Evolutionary conservation across 2,888 invertebrate species (phyloP).

Genomic region (Liodrosophila aerea): DNA sequence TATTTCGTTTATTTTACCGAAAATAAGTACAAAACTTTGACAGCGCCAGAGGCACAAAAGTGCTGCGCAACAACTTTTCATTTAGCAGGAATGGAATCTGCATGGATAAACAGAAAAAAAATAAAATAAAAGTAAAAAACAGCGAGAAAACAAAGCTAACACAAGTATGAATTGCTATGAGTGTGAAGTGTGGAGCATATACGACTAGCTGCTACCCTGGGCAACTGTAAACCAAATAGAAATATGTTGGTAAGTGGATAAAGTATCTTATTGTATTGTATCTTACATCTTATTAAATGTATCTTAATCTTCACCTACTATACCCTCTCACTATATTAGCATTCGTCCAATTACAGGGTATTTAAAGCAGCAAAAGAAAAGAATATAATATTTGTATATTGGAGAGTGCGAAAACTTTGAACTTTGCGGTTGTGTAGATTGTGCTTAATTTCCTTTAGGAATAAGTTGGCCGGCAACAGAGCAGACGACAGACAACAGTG

Average conservation of each 20-base stretch:
- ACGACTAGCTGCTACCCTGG: conserved; percentile 3
- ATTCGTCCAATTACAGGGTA: conserved; percentile 11
- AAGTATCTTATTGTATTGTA: background rate
- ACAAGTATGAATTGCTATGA: background rate
- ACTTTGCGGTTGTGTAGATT: conserved; percentile 37
- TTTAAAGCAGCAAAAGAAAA: background rate
- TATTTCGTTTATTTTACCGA: conserved; percentile 24
- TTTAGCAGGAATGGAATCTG: conserved; percentile 39
- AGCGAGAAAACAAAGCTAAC: conserved; percentile 9
- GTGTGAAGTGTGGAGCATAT: background rate
- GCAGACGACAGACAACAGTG: background rate
- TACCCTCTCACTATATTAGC: no score
- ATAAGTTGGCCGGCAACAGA: conserved; percentile 28
- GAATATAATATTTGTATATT: conserved; percentile 17
- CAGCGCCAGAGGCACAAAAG: conserved; percentile 47
- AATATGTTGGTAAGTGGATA: background rate
- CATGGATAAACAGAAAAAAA: no score
- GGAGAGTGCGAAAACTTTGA: conserved; percentile 38
- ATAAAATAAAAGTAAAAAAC: no score
- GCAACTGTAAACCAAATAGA: no score
- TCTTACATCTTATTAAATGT: background rate
- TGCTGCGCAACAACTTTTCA: conserved; percentile 51
- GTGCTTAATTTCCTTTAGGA: conserved; percentile 69
- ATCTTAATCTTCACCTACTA: no score
- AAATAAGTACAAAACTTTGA: conserved; percentile 42